These are phyloP conservation scores for Vanessa cardui DNA, from an alignment of 2,888 invertebrate species.

Conservation along the genomic window DNA sequence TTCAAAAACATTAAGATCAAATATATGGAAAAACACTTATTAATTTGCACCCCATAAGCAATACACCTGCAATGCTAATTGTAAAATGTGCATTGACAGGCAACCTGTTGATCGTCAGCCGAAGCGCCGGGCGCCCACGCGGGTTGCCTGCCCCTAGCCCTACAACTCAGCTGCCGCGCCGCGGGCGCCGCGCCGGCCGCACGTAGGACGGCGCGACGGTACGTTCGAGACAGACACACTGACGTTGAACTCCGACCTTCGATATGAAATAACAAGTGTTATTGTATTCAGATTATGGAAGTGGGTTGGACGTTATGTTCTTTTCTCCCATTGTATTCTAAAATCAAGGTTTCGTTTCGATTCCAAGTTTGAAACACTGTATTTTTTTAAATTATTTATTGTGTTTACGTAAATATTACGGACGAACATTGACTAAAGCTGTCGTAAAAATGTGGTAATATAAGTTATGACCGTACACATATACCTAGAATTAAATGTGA, in stretches of 20 bases:
- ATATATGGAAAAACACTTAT: no score
- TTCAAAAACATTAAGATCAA: no score
- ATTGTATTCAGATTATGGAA: slow-evolving; percentile 4
- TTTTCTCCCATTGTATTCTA: background rate
- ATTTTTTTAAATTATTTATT: background rate
- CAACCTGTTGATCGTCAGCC: background rate
- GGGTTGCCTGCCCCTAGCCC: background rate
- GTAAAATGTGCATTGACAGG: background rate
- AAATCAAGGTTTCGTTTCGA: background rate
- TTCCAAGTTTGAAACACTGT: no score
- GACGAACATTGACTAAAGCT: background rate
- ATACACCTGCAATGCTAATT: background rate
- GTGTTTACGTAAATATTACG: background rate
- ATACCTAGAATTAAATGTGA: no score
- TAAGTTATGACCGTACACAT: no score
- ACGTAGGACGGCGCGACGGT: background rate
- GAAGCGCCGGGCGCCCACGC: slow-evolving; percentile 3
- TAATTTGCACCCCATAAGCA: background rate
- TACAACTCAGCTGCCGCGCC: background rate
- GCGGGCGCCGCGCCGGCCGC: no score
- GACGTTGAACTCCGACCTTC: slow-evolving; percentile 19
- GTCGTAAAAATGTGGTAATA: no score
- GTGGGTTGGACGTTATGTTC: background rate
- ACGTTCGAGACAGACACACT: slow-evolving; percentile 3
- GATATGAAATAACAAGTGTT: slow-evolving; percentile 12